A percentile compares a stretch with the other conserved stretches of the same genome.
These are phyloP conservation scores for Heliconius ismenius DNA, from an alignment of 2,888 invertebrate genomes.

Conservation along the genomic window DNA sequence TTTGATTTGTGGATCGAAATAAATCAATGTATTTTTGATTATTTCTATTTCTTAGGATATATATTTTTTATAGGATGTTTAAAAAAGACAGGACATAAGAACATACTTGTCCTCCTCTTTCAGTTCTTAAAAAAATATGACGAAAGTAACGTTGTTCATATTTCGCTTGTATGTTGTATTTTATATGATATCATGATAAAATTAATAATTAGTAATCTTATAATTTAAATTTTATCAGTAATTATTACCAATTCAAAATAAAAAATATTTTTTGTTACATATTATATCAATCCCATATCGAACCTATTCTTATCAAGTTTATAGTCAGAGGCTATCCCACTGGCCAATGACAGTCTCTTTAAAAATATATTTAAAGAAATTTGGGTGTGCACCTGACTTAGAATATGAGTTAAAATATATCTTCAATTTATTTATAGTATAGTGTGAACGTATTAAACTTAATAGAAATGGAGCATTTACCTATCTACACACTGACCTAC, in stretches of 20 bases:
- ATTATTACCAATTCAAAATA: too few species aligned
- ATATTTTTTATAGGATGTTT: not conserved
- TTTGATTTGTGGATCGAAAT: too few species aligned
- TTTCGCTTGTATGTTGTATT: too few species aligned
- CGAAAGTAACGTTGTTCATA: too few species aligned
- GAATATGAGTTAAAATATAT: not conserved
- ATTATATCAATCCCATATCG: too few species aligned
- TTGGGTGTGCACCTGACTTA: not conserved
- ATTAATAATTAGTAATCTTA: too few species aligned
- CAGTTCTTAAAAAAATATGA: too few species aligned
- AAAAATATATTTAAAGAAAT: too few species aligned
- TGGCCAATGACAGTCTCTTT: not conserved
- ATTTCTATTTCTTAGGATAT: not conserved
- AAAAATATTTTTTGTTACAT: too few species aligned
- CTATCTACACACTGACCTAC: slow-evolving; percentile 39
- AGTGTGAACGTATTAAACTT: not conserved
- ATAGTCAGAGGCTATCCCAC: not conserved
- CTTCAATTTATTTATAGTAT: not conserved
- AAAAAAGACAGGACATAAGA: not conserved
- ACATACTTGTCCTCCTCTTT: too few species aligned
- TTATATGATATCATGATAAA: too few species aligned
- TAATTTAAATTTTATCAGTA: too few species aligned
- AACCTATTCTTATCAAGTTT: not conserved
- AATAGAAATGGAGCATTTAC: not conserved
- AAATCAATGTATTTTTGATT: not conserved